A percentile compares a stretch with the other conserved stretches of the same genome.
Evolutionary conservation across 2,797 vertebrate genomes (phyloP).

Genomic region (Scyliorhinus canicula): DNA sequence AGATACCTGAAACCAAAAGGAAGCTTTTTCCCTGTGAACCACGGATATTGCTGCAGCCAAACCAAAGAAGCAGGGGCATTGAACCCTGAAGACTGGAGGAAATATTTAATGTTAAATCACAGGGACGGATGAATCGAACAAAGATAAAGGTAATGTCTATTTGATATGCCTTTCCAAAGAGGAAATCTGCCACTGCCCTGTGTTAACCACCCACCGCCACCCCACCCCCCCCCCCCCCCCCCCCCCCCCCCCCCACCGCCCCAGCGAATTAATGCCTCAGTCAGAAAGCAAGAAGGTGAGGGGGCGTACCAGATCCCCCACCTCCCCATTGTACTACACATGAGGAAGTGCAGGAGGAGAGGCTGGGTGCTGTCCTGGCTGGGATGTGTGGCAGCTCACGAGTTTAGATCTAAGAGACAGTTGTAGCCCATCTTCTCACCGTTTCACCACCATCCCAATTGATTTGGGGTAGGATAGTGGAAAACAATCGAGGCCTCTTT

Average conservation of each 20-base stretch:
- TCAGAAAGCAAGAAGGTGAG: background rate
- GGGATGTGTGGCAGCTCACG: background rate
- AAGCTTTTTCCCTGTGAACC: background rate
- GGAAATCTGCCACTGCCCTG: background rate
- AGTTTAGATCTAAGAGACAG: background rate
- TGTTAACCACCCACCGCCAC: background rate
- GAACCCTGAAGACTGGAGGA: background rate
- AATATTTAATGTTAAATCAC: background rate
- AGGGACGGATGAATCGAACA: background rate
- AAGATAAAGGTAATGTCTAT: background rate
- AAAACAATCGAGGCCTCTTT: background rate
- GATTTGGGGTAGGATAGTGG: background rate
- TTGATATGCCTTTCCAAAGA: background rate
- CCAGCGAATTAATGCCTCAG: background rate
- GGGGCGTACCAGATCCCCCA: background rate
- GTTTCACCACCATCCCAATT: background rate
- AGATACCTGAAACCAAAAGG: background rate
- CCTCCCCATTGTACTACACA: background rate
- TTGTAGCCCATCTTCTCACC: background rate
- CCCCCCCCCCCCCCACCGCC: background rate
- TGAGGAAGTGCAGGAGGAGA: background rate
- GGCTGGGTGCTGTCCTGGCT: background rate
- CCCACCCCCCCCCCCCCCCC: background rate
- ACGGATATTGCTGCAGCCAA: background rate
- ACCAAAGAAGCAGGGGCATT: background rate